Conservation (phyloP, 2,888 invertebrate genomes). For the Tinea semifulvella region DNA sequence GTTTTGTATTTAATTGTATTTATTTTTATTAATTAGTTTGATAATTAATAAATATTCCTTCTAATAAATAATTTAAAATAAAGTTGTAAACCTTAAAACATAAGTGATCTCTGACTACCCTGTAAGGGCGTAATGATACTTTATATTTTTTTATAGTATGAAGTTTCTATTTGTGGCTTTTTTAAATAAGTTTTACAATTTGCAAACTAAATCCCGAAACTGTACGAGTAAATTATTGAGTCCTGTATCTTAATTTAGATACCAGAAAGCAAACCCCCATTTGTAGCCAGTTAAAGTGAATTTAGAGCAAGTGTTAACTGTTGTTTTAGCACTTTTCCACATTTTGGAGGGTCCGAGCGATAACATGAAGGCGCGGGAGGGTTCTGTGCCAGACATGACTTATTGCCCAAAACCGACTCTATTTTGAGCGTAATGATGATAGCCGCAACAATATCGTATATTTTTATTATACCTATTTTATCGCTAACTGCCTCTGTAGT, state of each 20-base stretch:
- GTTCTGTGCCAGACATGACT: constrained; percentile 62
- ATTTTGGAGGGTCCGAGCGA: constrained; percentile 11
- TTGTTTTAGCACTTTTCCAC: constrained; percentile 13
- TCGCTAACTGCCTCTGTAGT: no score
- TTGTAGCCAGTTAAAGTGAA: constrained; percentile 13
- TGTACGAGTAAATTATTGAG: constrained; percentile 3
- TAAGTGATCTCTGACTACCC: no score
- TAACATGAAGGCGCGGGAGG: not conserved
- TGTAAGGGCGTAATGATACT: no score
- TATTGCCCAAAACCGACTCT: constrained; percentile 60
- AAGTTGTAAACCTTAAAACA: no score
- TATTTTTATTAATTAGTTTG: no score
- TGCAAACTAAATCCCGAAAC: not conserved
- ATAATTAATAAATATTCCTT: no score
- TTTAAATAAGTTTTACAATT: no score
- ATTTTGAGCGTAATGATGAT: constrained; percentile 61
- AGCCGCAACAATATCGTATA: constrained; percentile 21
- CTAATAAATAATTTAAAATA: no score
- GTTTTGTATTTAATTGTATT: no score
- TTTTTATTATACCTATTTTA: no score
- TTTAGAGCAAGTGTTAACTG: constrained; percentile 14
- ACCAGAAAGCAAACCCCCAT: constrained; percentile 10
- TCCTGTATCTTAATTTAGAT: constrained; percentile 9
- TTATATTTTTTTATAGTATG: no score
- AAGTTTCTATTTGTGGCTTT: not conserved